Base-by-base conservation (phyloP, 2,888 invertebrate genomes). In the Caenorhabditis doughertyi region DNA sequence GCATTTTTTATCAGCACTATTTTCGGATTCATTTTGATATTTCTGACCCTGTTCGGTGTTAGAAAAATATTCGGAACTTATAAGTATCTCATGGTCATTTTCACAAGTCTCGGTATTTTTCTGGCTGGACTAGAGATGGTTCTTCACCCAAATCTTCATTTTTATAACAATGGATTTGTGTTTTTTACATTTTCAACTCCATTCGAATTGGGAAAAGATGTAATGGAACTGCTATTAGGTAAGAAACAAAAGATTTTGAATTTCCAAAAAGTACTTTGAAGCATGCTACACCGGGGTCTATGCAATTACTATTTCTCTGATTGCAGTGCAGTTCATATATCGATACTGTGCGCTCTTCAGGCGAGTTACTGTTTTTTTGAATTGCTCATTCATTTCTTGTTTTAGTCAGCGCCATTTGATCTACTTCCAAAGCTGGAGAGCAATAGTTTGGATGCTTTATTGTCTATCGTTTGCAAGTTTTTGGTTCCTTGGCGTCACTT, bases 111-210 rank as follows among this genome's bases (percentile, higher is more conserved):
- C 25, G 27, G 60, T 8, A 42, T 60, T 2, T 7, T n/a, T 27
- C 8, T 60, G 9, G 25, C 60, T 13, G 23, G n/a, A n/a, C 1
- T 27, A 0, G 42, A 60, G 3, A 21, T 16, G 2, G 3, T 42
- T 25, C 9, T 60, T n/a, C 42, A 42, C 27, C 60, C 60, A 21
- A 60, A 42, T 3, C 25, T 60, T 39, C 60, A 60, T 27, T 60
- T 27, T 8, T 60, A 60, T 25, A 42, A 60, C n/a, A 42, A 27
- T 8, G 60, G 42, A 7, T 42, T 3, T 7, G 42, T 42, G 1
- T 60, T n/a, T 42, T 60, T 58, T 16, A 11, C 58, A 5, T 3
- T 58, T 11, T 13, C 3, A 2, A 16, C 3, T 1, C 58, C 58
- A 7, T 58, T 58, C 3, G 39, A 23, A 13, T 39, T 39, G 23